Conservation (phyloP, 2,888 invertebrate species). For the Rhamnusium bicolor region DNA sequence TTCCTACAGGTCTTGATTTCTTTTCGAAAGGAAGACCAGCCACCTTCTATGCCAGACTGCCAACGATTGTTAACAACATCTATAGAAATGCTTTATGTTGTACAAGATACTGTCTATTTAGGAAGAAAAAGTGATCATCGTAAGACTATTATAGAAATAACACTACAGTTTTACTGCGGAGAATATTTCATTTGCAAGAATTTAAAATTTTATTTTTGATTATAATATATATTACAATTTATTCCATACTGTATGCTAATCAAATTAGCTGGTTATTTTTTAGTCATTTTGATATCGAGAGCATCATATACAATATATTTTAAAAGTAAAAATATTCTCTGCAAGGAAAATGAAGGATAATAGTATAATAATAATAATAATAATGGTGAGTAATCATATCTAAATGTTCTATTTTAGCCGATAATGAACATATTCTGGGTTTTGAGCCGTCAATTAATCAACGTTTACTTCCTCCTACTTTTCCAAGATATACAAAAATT, state of each 20-base stretch:
- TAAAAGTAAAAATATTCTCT: too few relatives aligned
- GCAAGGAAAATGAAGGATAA: slow-evolving; percentile 32
- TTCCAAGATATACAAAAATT: slow-evolving; percentile 96
- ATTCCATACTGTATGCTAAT: too few relatives aligned
- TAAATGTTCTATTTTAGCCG: slow-evolving; percentile 75
- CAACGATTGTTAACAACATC: slow-evolving; percentile 87
- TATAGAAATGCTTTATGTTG: slow-evolving; percentile 85
- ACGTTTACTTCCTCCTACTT: slow-evolving; percentile 96
- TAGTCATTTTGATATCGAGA: too few relatives aligned
- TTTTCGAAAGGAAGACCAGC: slow-evolving; percentile 75
- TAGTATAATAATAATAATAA: neutral
- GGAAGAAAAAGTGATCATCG: slow-evolving; percentile 75
- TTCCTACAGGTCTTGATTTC: slow-evolving; percentile 86
- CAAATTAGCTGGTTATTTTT: too few relatives aligned
- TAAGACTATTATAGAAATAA: slow-evolving; percentile 36
- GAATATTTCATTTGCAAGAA: neutral
- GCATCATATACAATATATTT: too few relatives aligned
- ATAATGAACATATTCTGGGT: slow-evolving; percentile 88
- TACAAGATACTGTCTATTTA: slow-evolving; percentile 82
- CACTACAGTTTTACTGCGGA: slow-evolving; percentile 16
- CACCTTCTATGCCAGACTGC: slow-evolving; percentile 81
- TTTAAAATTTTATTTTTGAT: too few relatives aligned
- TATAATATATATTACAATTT: too few relatives aligned
- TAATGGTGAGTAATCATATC: too few relatives aligned
- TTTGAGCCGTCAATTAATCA: slow-evolving; percentile 98